These are phyloP conservation scores for Craterocephalus amniculus DNA, from an alignment of 2,797 vertebrate species.

Conservation along the genomic window DNA sequence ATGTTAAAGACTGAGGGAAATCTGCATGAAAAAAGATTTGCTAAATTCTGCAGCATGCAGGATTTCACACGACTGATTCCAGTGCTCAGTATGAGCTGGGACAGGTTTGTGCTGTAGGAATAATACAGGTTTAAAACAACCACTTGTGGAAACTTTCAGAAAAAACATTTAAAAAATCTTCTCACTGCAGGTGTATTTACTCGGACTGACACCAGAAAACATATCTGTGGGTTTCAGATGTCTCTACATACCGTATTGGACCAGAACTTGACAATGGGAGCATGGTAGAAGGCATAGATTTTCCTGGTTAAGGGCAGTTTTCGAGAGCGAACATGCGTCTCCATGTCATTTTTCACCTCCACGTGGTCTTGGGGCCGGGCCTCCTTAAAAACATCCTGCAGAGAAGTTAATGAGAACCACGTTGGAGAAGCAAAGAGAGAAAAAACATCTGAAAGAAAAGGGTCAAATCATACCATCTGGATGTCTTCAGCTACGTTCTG, in stretches of 20 bases:
- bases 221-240: not conserved
- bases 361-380: constrained; percentile 84
- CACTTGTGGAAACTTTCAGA: not conserved
- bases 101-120: not conserved
- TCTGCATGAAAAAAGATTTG: not conserved
- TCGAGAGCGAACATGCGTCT: constrained; percentile 89
- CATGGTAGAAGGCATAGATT: constrained; percentile 97
- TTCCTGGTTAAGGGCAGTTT: constrained; percentile 94
- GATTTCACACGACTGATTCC: not conserved
- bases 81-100: not conserved
- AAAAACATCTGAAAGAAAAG: not conserved
- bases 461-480: constrained; percentile 88
- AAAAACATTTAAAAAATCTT: not conserved
- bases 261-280: constrained; percentile 99
- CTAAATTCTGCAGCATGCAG: not conserved
- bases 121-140: not conserved
- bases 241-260: constrained; percentile 91
- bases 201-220: constrained; percentile 1
- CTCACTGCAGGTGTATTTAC: not conserved
- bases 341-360: constrained; percentile 89
- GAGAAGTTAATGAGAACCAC: constrained; percentile 43
- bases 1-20: too few species aligned
- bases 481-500: constrained; percentile 91
- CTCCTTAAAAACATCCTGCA: constrained; percentile 97
- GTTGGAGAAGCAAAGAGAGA: constrained; percentile 20